A percentile compares a stretch with the other conserved stretches of the same genome.
Conservation (phyloP, 2,888 invertebrate species). For the Lepas anatifera region DNA sequence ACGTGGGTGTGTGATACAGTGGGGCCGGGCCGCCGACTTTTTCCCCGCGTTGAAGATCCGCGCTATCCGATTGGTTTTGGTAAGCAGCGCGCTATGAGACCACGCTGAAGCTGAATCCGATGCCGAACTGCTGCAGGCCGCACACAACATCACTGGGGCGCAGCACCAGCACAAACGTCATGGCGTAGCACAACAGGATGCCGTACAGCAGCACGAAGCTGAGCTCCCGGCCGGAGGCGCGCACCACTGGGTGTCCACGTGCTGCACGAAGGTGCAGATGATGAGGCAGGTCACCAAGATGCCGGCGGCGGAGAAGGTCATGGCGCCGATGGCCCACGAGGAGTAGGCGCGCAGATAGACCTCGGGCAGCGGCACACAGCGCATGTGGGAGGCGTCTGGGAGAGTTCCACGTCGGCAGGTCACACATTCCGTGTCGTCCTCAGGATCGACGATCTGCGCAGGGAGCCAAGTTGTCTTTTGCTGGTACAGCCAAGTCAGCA, state of each 20-base stretch:
- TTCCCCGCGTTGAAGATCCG: slow-evolving; percentile 95
- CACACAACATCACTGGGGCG: slow-evolving; percentile 77
- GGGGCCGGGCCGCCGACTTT: slow-evolving; percentile 82
- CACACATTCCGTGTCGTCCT: slow-evolving; percentile 69
- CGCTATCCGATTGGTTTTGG: slow-evolving; percentile 94
- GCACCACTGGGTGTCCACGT: slow-evolving; percentile 95
- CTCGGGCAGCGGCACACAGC: slow-evolving; percentile 67
- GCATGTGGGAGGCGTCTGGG: slow-evolving; percentile 57
- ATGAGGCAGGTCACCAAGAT: slow-evolving; percentile 30
- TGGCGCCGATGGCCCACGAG: slow-evolving; percentile 87
- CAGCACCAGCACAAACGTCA: slow-evolving; percentile 82
- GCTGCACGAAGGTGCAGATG: slow-evolving; percentile 43
- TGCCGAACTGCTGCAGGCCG: slow-evolving; percentile 65
- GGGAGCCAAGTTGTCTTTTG: no score
- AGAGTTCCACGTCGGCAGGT: slow-evolving; percentile 67
- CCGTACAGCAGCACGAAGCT: slow-evolving; percentile 84
- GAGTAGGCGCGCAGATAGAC: slow-evolving; percentile 54
- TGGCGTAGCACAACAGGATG: slow-evolving; percentile 78
- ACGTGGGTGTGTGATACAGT: slow-evolving; percentile 84
- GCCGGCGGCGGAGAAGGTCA: slow-evolving; percentile 46
- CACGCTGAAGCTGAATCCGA: slow-evolving; percentile 77
- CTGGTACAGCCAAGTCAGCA: no score
- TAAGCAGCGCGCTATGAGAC: slow-evolving; percentile 92
- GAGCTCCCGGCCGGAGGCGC: slow-evolving; percentile 81
- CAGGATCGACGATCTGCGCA: slow-evolving; percentile 66